Evolutionary conservation across 2,797 vertebrate species (phyloP).

Genomic region (Agapornis canus): DNA sequence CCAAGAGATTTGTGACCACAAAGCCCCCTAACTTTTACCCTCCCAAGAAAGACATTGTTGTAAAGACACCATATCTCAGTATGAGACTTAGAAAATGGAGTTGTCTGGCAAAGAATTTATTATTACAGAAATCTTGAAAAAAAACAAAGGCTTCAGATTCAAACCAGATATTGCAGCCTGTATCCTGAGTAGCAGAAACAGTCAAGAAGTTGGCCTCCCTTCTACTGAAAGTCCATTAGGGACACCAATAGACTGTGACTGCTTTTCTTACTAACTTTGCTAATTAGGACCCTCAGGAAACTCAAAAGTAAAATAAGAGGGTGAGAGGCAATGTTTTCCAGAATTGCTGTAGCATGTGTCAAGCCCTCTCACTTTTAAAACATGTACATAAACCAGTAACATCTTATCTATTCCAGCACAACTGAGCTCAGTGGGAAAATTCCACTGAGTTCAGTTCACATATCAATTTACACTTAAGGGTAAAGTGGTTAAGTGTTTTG

Average conservation of each 20-base stretch:
- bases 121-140: neutral
- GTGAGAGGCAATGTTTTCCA: neutral
- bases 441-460: neutral
- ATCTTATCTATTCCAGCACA: conserved; percentile 8
- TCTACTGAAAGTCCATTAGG: conserved; percentile 2
- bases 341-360: neutral
- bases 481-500: conserved; percentile 10
- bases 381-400: neutral
- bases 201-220: neutral
- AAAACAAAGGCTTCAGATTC: neutral
- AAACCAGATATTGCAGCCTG: neutral
- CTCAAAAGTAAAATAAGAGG: neutral
- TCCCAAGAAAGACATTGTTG: neutral
- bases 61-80: neutral
- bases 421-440: conserved; percentile 30
- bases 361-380: neutral
- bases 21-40: neutral
- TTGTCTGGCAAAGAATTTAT: neutral
- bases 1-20: neutral
- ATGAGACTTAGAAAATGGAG: neutral
- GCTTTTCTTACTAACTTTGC: conserved; percentile 28
- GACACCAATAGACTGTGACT: neutral
- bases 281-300: conserved; percentile 49
- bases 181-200: conserved; percentile 5
- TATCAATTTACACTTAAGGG: conserved; percentile 46